Evolutionary conservation across 2,888 invertebrate species (phyloP), one percentile per base, ranked within the genome.

Genomic region (Torymus auratus): DNA sequence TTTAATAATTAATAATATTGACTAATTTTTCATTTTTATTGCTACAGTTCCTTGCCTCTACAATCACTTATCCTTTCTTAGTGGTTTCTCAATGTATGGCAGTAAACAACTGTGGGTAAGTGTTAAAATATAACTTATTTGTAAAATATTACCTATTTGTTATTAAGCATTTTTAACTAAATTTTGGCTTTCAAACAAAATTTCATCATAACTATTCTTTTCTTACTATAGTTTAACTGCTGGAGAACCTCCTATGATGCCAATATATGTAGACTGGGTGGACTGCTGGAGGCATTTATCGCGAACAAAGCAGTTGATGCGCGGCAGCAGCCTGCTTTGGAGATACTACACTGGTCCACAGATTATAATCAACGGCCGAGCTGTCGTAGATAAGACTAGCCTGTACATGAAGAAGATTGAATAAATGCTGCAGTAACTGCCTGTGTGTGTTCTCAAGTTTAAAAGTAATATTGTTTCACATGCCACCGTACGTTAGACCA

Each of bases 11-110:
- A 56, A n/a, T 60, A 50, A 2, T 69, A 55, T 55, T 41, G 50
- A 70, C 67, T 12, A 7, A 10, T 64, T 52, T 64, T 61, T 61
- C 70, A 65, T 69, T 72, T 88, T 41, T 28, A 28, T 28, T 41
- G 41, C 41, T 84, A 85, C 91, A 93, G 93, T 96, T 97, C 90
- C 91, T 97, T 72, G 96, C 96, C 80, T 94, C 96, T 83, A 95
- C 96, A 77, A 88, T 97, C 83, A 95, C 97, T n/a, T 99, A 99
- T 91, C 98, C 98, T 20, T 94, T 98, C 89, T 94, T 95, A 89
- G 96, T 99, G 80, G 97, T 98, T 0, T 95, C 97, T 13, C 96
- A 96, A 80, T 96, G 98, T 87, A 97, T 98, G 96, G 94, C 95
- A 80, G 96, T 98, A 12, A 95, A 95, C 81, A 95, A 96, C 81